These are phyloP conservation scores for Cacoxenus indagator DNA, from an alignment of 2,888 invertebrate species.

Conservation along the genomic window DNA sequence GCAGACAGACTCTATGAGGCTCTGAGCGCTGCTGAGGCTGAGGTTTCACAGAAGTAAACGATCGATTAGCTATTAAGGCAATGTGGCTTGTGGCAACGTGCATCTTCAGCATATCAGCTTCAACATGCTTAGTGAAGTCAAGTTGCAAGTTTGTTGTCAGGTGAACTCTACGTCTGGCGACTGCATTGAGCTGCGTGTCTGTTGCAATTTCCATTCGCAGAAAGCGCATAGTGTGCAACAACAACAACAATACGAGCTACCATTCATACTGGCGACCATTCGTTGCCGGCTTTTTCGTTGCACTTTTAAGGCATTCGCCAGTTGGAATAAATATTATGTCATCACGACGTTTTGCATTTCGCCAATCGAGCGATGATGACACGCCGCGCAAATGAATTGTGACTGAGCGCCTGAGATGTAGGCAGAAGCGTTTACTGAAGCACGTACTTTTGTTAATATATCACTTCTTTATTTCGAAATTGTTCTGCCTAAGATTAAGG, in stretches of 20 bases:
- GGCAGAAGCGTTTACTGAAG: too few relatives aligned
- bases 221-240: constrained; percentile 6
- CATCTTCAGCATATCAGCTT: not conserved
- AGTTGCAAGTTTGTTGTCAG: not conserved
- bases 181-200: constrained; percentile 9
- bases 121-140: not conserved
- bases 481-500: too few relatives aligned
- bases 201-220: constrained; percentile 24
- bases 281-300: constrained; percentile 36
- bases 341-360: constrained; percentile 34
- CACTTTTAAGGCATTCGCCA: constrained; percentile 49
- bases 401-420: not conserved
- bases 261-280: not conserved
- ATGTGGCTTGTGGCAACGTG: not conserved
- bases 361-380: constrained; percentile 25
- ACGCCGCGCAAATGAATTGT: constrained; percentile 18
- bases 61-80: not conserved
- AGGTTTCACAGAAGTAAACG: not conserved
- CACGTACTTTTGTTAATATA: too few relatives aligned
- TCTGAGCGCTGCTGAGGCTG: too few relatives aligned
- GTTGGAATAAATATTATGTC: constrained; percentile 35
- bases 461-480: not conserved
- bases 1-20: not conserved
- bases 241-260: not conserved
- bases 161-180: not conserved